Evolutionary conservation across 2,888 invertebrate species (phyloP).

Genomic region (Drosophila paramelanica): DNA sequence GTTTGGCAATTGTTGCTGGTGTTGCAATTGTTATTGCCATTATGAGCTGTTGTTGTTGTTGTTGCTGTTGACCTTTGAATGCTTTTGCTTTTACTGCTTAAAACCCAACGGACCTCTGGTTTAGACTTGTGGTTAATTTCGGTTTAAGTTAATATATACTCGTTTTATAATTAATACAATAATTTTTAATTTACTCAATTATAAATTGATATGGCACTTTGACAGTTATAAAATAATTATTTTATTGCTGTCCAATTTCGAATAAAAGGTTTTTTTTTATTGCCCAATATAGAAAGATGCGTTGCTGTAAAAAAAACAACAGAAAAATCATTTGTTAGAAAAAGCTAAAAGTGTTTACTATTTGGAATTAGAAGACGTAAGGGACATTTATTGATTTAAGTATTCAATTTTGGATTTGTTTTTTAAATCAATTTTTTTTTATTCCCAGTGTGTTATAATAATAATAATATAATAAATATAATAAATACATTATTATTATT

Average conservation of each 20-base stretch:
- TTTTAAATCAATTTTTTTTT: no score
- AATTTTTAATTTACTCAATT: not conserved
- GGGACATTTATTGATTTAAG: no score
- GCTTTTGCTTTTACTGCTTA: conserved; percentile 16
- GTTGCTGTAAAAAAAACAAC: conserved; percentile 4
- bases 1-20: conserved; percentile 24
- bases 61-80: not conserved
- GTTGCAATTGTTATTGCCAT: conserved; percentile 12
- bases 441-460: no score
- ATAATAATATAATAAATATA: no score
- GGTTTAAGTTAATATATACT: not conserved
- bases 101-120: conserved; percentile 19
- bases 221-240: conserved; percentile 6
- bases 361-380: no score
- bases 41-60: not conserved
- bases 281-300: not conserved
- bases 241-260: not conserved
- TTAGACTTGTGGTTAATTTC: conserved; percentile 17
- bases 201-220: conserved; percentile 19
- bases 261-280: not conserved
- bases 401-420: no score
- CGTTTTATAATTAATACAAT: not conserved
- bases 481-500: no score
- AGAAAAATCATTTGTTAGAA: not conserved
- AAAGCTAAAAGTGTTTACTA: no score